Percentiles rank a stretch among this genome's conserved stretches.
phyloP scores from a whole-genome alignment of 2,888 invertebrate species.

The Hesperia comma region DNA sequence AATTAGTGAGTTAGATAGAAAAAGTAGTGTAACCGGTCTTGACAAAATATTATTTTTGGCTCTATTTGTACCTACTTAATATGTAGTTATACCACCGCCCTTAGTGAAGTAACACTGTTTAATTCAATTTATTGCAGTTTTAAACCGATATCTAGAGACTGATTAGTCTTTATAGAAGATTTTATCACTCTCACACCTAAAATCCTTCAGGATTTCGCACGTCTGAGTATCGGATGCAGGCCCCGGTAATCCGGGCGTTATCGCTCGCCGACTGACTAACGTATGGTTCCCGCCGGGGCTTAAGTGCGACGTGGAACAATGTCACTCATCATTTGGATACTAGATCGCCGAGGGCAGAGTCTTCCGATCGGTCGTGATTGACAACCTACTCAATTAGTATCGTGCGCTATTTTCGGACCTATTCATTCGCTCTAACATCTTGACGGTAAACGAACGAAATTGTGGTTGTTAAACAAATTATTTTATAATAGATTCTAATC shows the following conservation, averaged over 20 bases:
- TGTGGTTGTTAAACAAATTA: slow-evolving; percentile 61
- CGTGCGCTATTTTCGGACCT: background rate
- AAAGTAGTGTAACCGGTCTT: too few relatives aligned
- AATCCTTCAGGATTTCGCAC: slow-evolving; percentile 37
- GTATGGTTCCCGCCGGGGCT: slow-evolving; percentile 34
- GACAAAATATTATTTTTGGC: too few relatives aligned
- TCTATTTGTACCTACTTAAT: background rate
- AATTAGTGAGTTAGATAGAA: too few relatives aligned
- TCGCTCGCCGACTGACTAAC: slow-evolving; percentile 38
- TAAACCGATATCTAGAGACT: slow-evolving; percentile 20
- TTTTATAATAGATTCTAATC: slow-evolving; percentile 60
- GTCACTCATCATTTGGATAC: slow-evolving; percentile 34
- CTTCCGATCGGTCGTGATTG: background rate
- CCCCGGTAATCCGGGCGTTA: slow-evolving; percentile 36
- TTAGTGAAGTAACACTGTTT: too few relatives aligned
- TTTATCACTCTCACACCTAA: slow-evolving; percentile 34
- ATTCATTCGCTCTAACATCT: background rate
- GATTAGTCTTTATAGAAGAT: slow-evolving; percentile 32
- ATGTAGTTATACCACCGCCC: background rate
- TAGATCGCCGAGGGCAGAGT: slow-evolving; percentile 22
- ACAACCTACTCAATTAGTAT: slow-evolving; percentile 2
- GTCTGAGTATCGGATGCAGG: slow-evolving; percentile 36
- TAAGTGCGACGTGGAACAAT: slow-evolving; percentile 33
- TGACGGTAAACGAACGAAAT: slow-evolving; percentile 20
- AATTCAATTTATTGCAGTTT: slow-evolving; percentile 15